A percentile compares a stretch with the other conserved stretches of the same genome.
Evolutionary conservation across 2,888 invertebrate species (phyloP).

Genomic region (Ceramica pisi): DNA sequence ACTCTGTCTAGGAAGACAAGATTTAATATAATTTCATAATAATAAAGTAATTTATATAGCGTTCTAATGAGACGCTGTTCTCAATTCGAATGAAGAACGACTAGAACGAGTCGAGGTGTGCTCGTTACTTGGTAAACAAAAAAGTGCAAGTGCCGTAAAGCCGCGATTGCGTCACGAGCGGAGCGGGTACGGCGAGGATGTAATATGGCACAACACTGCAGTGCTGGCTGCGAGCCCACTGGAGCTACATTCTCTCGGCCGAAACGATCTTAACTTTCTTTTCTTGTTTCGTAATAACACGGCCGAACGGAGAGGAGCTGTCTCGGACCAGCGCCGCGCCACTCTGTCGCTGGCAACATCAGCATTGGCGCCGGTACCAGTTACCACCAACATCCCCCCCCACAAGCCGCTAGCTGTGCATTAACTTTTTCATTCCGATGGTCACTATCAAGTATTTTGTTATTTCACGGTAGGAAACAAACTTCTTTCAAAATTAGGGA

Average conservation of each 20-base stretch:
- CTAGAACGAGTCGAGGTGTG: constrained; percentile 65
- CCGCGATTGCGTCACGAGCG: constrained; percentile 74
- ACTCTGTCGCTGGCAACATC: constrained; percentile 72
- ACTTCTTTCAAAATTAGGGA: constrained; percentile 47
- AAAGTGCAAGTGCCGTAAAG: constrained; percentile 77
- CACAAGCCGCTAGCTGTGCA: constrained; percentile 21
- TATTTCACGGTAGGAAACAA: constrained; percentile 68
- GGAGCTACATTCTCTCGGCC: constrained; percentile 80
- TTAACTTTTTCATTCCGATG: constrained; percentile 44
- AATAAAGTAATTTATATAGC: constrained; percentile 37
- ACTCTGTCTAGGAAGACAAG: background rate
- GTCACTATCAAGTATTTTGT: constrained; percentile 59
- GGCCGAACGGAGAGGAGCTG: constrained; percentile 81
- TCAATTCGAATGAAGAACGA: constrained; percentile 64
- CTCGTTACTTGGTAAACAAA: constrained; percentile 73
- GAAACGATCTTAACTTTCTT: constrained; percentile 85
- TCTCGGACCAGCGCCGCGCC: constrained; percentile 72
- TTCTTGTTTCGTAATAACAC: constrained; percentile 88
- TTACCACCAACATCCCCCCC: constrained; percentile 16
- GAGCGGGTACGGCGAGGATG: constrained; percentile 73
- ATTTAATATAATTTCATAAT: constrained; percentile 4
- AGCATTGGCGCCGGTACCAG: constrained; percentile 54
- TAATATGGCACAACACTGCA: constrained; percentile 71
- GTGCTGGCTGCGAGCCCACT: constrained; percentile 71
- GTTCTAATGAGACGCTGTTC: constrained; percentile 67